Percentiles rank a stretch among this genome's conserved stretches.
Conservation (phyloP, 2,113 vertebrate genomes). For the Cyanoderma ruficeps region DNA sequence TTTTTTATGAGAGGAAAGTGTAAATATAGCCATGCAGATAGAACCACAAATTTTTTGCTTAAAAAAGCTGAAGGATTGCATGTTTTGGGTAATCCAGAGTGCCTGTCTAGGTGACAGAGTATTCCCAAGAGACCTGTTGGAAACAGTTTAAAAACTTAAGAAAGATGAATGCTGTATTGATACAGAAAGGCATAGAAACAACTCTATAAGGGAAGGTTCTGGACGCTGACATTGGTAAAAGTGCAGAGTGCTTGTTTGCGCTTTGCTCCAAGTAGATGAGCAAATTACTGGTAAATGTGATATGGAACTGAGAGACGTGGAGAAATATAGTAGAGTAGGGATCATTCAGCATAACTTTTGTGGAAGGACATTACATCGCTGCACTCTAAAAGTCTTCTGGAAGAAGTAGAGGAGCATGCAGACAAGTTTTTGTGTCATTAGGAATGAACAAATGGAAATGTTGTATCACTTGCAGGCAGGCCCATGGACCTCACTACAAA, state of each 20-base stretch:
- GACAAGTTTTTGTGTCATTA: not conserved
- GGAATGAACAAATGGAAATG: not conserved
- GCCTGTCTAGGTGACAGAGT: not conserved
- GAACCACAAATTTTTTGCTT: slow-evolving; percentile 1
- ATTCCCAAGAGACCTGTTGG: not conserved
- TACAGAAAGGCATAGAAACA: not conserved
- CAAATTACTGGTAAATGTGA: not conserved
- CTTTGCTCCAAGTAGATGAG: not conserved
- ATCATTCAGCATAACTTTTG: not conserved
- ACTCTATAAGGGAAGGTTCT: not conserved
- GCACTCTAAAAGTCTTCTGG: not conserved
- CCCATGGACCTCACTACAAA: not conserved
- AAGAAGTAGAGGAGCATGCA: not conserved
- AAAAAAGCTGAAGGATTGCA: not conserved
- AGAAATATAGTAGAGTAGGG: not conserved
- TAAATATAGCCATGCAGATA: not conserved
- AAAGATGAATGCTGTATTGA: not conserved
- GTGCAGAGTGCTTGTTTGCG: not conserved
- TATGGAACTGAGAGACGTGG: not conserved
- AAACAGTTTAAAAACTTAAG: not conserved
- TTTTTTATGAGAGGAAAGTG: not conserved
- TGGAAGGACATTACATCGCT: not conserved
- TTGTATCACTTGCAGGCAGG: not conserved
- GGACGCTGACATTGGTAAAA: not conserved
- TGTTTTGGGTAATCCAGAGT: not conserved